phyloP scores from a whole-genome alignment of 2,797 vertebrate genomes.

The Sebastes itinus region DNA sequence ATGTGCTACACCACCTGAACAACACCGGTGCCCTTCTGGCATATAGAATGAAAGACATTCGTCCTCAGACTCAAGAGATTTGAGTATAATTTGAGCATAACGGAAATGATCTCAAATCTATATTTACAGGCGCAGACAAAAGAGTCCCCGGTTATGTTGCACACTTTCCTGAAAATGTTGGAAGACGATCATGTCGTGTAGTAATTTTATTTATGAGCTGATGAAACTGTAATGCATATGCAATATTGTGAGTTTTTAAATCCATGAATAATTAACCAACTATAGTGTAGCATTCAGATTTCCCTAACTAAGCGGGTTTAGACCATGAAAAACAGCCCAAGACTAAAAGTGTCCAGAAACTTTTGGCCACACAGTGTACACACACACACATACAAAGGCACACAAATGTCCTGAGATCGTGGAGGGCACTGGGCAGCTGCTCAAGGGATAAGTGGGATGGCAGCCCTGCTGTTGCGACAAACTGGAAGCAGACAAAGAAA shows the following conservation, averaged over 20 bases:
- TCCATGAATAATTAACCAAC: background rate
- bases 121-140: background rate
- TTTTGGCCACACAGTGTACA: background rate
- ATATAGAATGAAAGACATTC: background rate
- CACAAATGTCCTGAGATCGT: conserved; percentile 8
- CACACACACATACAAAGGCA: background rate
- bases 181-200: background rate
- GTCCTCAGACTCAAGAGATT: background rate
- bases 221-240: background rate
- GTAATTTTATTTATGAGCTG: background rate
- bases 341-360: background rate
- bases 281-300: background rate
- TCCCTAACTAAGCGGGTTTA: background rate
- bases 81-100: background rate
- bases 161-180: background rate
- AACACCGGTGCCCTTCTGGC: background rate
- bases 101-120: background rate
- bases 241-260: background rate
- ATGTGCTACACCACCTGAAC: background rate
- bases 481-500: conserved; percentile 14
- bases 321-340: background rate
- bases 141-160: background rate
- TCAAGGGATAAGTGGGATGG: conserved; percentile 23
- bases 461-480: conserved; percentile 44
- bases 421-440: conserved; percentile 46